A percentile compares a stretch with the other conserved stretches of the same genome.
phyloP scores from a whole-genome alignment of 2,888 invertebrate species.

The Eulithis prunata region DNA sequence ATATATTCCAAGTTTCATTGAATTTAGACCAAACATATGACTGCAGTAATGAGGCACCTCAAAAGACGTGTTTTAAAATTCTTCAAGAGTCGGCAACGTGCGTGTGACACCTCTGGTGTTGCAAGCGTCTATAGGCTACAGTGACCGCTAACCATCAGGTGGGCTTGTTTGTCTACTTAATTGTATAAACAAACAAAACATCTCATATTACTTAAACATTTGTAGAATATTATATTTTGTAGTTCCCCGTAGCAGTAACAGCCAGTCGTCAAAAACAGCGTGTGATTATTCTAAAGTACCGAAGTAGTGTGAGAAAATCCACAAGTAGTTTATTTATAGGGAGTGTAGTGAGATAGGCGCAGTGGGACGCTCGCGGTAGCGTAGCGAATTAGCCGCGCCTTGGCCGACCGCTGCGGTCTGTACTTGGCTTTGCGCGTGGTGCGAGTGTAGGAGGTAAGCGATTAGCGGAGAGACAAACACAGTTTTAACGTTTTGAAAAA shows the following conservation, averaged over 20 bases:
- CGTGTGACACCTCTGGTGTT: no score
- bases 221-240: background rate
- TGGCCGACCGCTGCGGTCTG: constrained; percentile 65
- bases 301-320: constrained; percentile 14
- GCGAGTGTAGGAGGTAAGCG: constrained; percentile 47
- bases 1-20: no score
- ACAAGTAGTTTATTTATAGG: constrained; percentile 21
- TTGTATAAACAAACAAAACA: no score
- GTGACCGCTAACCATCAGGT: no score
- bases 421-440: constrained; percentile 45
- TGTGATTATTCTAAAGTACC: background rate
- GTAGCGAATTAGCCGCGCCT: constrained; percentile 73
- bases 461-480: background rate
- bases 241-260: background rate
- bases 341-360: constrained; percentile 21
- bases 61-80: no score
- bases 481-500: no score
- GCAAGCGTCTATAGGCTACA: no score
- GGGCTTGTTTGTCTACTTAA: no score
- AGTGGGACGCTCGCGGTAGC: constrained; percentile 37
- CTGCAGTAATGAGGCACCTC: no score
- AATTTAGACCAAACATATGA: no score
- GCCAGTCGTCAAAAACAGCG: background rate
- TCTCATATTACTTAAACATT: no score
- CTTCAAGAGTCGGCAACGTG: no score